Conservation (phyloP, 2,797 vertebrate species). For the Ispidina lecontei region DNA sequence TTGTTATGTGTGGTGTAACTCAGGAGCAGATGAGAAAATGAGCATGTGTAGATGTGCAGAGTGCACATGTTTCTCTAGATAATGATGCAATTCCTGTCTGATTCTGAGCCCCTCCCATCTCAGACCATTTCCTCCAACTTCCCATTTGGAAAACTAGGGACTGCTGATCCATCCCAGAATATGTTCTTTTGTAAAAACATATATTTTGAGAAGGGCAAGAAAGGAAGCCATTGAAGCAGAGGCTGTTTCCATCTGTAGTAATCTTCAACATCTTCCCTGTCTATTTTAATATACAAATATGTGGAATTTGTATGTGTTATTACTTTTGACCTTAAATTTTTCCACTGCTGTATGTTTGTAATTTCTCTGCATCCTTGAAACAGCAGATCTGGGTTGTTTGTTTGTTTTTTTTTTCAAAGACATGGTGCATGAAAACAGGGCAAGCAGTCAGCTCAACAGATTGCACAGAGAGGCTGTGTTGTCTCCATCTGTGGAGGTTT, state of each 20-base stretch:
- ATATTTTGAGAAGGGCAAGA: not conserved
- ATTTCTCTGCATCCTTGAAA: not conserved
- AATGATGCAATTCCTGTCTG: not conserved
- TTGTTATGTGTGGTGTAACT: not conserved
- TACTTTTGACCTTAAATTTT: not conserved
- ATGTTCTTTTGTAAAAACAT: not conserved
- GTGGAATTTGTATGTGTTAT: not conserved
- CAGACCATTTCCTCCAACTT: not conserved
- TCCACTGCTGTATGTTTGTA: not conserved
- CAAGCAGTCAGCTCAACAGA: not conserved
- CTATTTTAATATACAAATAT: not conserved
- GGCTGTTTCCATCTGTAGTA: not conserved
- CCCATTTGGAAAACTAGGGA: not conserved
- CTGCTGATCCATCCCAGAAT: not conserved
- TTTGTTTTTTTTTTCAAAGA: not conserved
- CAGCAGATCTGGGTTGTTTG: not conserved
- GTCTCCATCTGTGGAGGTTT: not conserved
- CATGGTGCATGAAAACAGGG: not conserved
- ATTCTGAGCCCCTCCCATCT: not conserved
- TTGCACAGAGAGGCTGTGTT: not conserved
- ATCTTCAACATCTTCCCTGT: not conserved
- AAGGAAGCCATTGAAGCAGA: not conserved
- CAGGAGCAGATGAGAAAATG: not conserved
- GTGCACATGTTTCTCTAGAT: not conserved
- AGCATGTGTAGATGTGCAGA: not conserved